Conservation (phyloP, 1,140 invertebrate genomes). For the Apocrypta bakeri region DNA sequence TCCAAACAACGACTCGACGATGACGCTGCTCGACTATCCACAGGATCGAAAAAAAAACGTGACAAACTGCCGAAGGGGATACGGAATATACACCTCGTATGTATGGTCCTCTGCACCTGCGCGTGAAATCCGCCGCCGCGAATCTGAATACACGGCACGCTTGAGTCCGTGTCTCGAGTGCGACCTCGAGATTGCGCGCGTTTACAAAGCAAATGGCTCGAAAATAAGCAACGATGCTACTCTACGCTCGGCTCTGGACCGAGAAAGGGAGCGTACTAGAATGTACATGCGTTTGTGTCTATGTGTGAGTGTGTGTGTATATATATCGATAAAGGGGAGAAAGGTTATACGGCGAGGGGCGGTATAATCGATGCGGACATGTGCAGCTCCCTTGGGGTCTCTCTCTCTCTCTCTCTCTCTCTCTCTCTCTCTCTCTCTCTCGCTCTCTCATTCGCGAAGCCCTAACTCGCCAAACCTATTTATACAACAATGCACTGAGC, state of each 20-base stretch:
- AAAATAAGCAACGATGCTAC: conserved; percentile 69
- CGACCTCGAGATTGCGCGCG: conserved; percentile 68
- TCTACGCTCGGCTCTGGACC: conserved; percentile 43
- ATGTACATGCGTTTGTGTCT: background rate
- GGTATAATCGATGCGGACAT: conserved; percentile 76
- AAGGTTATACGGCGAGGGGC: conserved; percentile 55
- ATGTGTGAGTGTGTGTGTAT: background rate
- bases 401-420: conserved; percentile 51
- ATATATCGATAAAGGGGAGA: background rate
- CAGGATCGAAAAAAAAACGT: background rate
- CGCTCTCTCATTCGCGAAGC: conserved; percentile 59
- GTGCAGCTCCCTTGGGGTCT: conserved; percentile 73
- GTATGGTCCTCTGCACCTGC: background rate
- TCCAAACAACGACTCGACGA: background rate
- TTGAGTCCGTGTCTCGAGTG: conserved; percentile 13
- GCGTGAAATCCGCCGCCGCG: background rate
- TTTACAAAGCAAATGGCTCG: conserved; percentile 75
- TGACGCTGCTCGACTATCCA: background rate
- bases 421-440: background rate
- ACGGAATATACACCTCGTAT: background rate
- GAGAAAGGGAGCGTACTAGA: conserved; percentile 55
- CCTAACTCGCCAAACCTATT: conserved; percentile 76
- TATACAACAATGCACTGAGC: conserved; percentile 74
- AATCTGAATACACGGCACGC: conserved; percentile 49
- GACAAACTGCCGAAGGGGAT: background rate